Evolutionary conservation across 2,797 vertebrate species (phyloP), one percentile per base, ranked within the genome.

Genomic region (Scleropages formosus): DNA sequence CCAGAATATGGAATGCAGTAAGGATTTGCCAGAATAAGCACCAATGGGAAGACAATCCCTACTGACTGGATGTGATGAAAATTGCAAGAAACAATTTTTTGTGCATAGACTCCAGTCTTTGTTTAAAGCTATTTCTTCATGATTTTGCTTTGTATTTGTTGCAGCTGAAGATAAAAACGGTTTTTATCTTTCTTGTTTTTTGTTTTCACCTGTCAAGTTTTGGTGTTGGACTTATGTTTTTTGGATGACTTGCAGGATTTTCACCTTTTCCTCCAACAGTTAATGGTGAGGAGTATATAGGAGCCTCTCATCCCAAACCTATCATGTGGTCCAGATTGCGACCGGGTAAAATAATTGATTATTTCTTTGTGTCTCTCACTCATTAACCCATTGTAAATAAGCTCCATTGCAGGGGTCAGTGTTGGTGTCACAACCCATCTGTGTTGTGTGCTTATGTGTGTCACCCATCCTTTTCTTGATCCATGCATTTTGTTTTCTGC

Each of bases 261-360:
- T 70, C 47, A 88, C 85, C 27, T 84, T 83, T 90, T 81, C 89
- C 83, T 85, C 88, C 26, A 78, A 86, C 91, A 92, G 92, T 83
- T n/a, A 87, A 89, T 4, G 85, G 89, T 80, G 85, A 90, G 49
- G 86, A 83, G 3, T 88, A 85, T 78, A 89, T 87, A 80, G 89
- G 90, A 80, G 27, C 88, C 58, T 81, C 86, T 78, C 83, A 78
- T 0, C 87, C 89, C 72, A 90, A 84, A 89, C 86, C 81, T 0
- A 86, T 84, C 77, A 39, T 84, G 69, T 90, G 89, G 90, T 83
- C 84, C 86, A 72, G 86, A 86, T 26, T 75, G 73, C 84, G 80
- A 85, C 84, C 88, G 82, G 92, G 91, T 92, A 92, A 92, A 79
- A 59, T 68, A 85, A 70, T 69, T 77, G 47, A 81, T 80, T 76